These are phyloP conservation scores for Schizothorax lantsangensis DNA, from an alignment of 2,797 vertebrate species.

Conservation along the genomic window DNA sequence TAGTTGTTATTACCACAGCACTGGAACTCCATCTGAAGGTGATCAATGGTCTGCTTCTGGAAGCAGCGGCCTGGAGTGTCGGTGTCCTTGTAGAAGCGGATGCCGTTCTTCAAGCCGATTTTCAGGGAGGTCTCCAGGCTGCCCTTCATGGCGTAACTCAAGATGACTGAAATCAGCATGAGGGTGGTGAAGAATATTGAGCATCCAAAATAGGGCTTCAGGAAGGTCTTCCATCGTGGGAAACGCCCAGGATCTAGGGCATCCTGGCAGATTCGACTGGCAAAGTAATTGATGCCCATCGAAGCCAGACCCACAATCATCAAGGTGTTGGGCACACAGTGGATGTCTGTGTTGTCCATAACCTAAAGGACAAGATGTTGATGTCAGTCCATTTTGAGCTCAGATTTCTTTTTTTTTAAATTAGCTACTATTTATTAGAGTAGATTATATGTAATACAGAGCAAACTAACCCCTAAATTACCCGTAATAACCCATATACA, in stretches of 20 bases:
- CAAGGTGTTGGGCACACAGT: constrained; percentile 84
- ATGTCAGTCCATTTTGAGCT: constrained; percentile 9
- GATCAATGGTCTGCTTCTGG: constrained; percentile 87
- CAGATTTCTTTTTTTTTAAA: background rate
- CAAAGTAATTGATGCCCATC: constrained; percentile 81
- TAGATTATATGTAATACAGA: background rate
- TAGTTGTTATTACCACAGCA: constrained; percentile 87
- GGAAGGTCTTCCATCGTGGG: constrained; percentile 80
- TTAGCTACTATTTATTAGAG: background rate
- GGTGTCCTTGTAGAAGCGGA: constrained; percentile 90
- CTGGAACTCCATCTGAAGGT: constrained; percentile 85
- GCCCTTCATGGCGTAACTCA: constrained; percentile 83
- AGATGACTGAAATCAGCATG: constrained; percentile 79
- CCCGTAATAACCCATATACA: background rate
- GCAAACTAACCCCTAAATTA: background rate
- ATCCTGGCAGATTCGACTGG: constrained; percentile 82
- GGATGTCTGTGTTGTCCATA: constrained; percentile 83
- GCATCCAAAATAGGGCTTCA: constrained; percentile 80
- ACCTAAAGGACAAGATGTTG: constrained; percentile 68
- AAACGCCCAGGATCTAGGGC: constrained; percentile 79
- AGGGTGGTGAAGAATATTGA: constrained; percentile 79
- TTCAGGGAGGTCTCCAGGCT: constrained; percentile 82
- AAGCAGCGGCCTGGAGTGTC: constrained; percentile 88
- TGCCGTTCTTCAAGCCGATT: constrained; percentile 80
- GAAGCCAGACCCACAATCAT: constrained; percentile 82